A percentile compares a stretch with the other conserved stretches of the same genome.
These are phyloP conservation scores for Paramuricea clavata DNA, from an alignment of 92 coral and sea anemone genomes.

Conservation along the genomic window DNA sequence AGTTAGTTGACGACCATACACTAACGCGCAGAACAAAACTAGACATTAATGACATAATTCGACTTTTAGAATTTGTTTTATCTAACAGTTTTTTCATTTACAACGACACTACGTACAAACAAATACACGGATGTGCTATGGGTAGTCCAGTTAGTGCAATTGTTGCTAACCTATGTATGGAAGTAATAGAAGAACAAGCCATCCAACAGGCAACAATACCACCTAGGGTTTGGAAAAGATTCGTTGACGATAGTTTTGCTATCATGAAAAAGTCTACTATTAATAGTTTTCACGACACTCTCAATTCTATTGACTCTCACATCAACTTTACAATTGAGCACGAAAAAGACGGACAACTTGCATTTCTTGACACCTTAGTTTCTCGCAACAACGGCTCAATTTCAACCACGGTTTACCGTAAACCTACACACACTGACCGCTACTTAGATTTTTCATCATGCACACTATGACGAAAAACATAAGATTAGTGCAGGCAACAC, in stretches of 20 bases:
- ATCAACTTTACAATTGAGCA: neutral
- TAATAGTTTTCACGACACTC: neutral
- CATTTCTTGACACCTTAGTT: neutral
- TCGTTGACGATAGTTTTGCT: slow-evolving; percentile 22
- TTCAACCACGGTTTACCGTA: neutral
- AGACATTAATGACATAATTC: slow-evolving; percentile 25
- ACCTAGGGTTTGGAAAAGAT: slow-evolving; percentile 63
- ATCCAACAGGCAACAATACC: neutral
- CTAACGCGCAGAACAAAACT: neutral
- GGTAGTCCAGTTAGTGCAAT: slow-evolving; percentile 58
- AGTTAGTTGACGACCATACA: slow-evolving; percentile 17
- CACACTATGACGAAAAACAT: neutral
- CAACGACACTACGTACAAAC: slow-evolving; percentile 47
- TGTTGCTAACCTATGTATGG: slow-evolving; percentile 58
- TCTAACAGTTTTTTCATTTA: slow-evolving; percentile 49
- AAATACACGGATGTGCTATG: slow-evolving; percentile 58
- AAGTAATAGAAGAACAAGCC: slow-evolving; percentile 50
- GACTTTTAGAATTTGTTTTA: neutral
- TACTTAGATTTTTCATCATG: neutral
- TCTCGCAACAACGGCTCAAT: neutral
- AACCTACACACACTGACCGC: neutral
- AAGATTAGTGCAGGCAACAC: neutral
- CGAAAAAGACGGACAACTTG: neutral
- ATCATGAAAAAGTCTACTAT: neutral
- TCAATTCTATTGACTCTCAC: neutral